Evolutionary conservation across 2,888 invertebrate species (phyloP).

Genomic region (Steinernema hermaphroditum): DNA sequence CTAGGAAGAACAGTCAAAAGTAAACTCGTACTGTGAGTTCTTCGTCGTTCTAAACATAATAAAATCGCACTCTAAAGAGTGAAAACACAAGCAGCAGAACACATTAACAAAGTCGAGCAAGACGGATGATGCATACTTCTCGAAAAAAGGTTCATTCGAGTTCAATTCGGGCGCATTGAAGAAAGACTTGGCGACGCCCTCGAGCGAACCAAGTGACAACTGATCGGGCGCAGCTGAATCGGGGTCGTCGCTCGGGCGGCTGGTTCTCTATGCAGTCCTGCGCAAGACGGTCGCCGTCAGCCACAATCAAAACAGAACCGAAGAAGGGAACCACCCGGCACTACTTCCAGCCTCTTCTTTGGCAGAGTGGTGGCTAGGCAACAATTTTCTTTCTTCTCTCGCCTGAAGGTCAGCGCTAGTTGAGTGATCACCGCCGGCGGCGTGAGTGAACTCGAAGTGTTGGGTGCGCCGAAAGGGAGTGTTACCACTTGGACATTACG

Average conservation of each 20-base stretch:
- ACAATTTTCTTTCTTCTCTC: background rate
- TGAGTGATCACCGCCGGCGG: constrained; percentile 10
- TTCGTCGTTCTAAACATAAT: no score
- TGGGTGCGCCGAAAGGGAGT: no score
- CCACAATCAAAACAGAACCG: constrained; percentile 18
- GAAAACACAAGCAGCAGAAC: no score
- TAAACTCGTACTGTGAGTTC: no score
- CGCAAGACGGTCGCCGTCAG: constrained; percentile 15
- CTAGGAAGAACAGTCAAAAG: no score
- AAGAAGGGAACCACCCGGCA: constrained; percentile 7
- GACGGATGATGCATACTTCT: no score
- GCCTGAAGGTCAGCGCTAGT: constrained; percentile 25
- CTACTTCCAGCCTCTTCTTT: background rate
- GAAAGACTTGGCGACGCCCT: constrained; percentile 29
- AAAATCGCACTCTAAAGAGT: no score
- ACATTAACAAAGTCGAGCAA: no score
- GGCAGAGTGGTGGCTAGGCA: background rate
- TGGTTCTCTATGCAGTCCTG: constrained; percentile 22
- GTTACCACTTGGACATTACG: no score
- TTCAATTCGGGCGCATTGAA: background rate
- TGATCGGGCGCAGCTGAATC: constrained; percentile 28
- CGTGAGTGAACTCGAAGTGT: no score
- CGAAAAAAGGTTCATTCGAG: no score
- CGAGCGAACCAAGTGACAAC: constrained; percentile 29
- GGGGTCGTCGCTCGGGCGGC: constrained; percentile 27